Evolutionary conservation across 2,888 invertebrate species (phyloP).

Genomic region (Pachycephus smyrnensis): DNA sequence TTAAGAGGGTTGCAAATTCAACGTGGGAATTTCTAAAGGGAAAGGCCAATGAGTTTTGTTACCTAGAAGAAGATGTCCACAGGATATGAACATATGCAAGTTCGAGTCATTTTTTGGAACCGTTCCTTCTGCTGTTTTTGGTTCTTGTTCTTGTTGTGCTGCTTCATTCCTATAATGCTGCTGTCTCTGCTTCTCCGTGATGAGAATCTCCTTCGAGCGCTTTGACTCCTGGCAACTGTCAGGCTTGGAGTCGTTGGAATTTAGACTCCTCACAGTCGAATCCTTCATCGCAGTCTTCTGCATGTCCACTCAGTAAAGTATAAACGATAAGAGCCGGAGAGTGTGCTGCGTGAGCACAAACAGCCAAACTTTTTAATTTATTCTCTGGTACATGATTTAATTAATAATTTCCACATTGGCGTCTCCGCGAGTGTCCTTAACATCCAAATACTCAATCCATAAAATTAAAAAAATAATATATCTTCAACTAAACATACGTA

Average conservation of each 20-base stretch:
- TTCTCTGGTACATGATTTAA: no score
- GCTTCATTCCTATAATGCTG: constrained; percentile 15
- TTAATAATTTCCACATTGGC: no score
- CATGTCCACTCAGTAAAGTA: constrained; percentile 25
- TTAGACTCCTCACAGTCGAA: constrained; percentile 61
- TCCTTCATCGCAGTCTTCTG: constrained; percentile 50
- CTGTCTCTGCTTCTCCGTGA: constrained; percentile 44
- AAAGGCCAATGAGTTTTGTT: constrained; percentile 9
- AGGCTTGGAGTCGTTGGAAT: constrained; percentile 49
- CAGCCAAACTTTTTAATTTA: no score
- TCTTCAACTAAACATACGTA: no score
- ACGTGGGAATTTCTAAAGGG: not conserved
- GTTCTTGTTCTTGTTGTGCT: constrained; percentile 24
- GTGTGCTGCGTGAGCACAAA: no score
- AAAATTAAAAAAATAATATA: no score
- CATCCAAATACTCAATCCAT: no score
- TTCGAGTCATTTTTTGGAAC: constrained; percentile 51
- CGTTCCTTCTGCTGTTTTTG: constrained; percentile 13
- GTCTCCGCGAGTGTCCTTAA: no score
- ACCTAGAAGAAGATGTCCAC: constrained; percentile 61
- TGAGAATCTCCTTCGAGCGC: constrained; percentile 61
- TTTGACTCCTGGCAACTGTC: constrained; percentile 61
- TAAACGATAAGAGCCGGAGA: no score
- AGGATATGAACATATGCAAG: constrained; percentile 60
- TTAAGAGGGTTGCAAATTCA: not conserved